These are phyloP conservation scores for Ennomos fuscantarius DNA, from an alignment of 2,888 invertebrate genomes.

Conservation along the genomic window DNA sequence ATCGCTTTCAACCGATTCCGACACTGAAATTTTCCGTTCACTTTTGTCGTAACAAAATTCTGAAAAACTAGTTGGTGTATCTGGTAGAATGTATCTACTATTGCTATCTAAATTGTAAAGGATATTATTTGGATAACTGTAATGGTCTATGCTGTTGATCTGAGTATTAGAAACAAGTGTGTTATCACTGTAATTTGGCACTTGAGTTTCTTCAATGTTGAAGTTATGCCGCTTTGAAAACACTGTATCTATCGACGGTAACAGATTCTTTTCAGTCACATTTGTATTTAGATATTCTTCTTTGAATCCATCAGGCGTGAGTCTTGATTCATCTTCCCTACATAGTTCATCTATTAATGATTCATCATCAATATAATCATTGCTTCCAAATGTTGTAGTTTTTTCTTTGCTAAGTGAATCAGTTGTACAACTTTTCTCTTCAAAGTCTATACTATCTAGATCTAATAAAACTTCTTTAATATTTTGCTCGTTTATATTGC, in stretches of 20 bases:
- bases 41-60: slow-evolving; percentile 72
- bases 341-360: slow-evolving; percentile 78
- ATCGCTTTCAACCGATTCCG: slow-evolving; percentile 77
- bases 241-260: slow-evolving; percentile 78
- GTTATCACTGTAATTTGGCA: slow-evolving; percentile 45
- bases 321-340: slow-evolving; percentile 74
- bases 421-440: slow-evolving; percentile 63
- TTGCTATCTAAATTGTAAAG: slow-evolving; percentile 70
- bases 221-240: slow-evolving; percentile 74
- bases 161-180: slow-evolving; percentile 44
- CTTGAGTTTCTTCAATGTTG: slow-evolving; percentile 54
- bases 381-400: slow-evolving; percentile 55
- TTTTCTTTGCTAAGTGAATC: slow-evolving; percentile 48
- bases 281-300: slow-evolving; percentile 65
- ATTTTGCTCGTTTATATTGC: slow-evolving; percentile 73
- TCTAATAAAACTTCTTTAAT: slow-evolving; percentile 79
- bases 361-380: slow-evolving; percentile 79
- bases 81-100: slow-evolving; percentile 69
- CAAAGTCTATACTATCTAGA: slow-evolving; percentile 75
- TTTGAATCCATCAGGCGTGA: slow-evolving; percentile 69
- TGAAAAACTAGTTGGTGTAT: slow-evolving; percentile 75
- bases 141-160: slow-evolving; percentile 71
- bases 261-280: slow-evolving; percentile 59
- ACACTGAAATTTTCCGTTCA: slow-evolving; percentile 71
- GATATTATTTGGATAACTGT: slow-evolving; percentile 79